Conservation (phyloP, 1,140 invertebrate genomes). For the Tetragonula clypearis region DNA sequence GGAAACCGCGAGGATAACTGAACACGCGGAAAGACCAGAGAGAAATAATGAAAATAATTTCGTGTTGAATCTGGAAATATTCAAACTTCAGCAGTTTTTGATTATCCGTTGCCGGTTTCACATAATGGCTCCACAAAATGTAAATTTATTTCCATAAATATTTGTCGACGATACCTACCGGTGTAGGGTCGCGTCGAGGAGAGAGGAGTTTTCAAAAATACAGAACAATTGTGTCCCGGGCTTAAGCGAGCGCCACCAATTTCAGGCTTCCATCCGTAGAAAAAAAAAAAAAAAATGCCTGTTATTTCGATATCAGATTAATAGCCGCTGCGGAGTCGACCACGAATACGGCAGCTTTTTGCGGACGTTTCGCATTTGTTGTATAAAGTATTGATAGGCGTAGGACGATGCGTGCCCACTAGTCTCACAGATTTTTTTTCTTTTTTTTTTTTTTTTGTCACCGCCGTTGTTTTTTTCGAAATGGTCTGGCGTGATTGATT, state of each 20-base stretch:
- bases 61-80: background rate
- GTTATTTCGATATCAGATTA: constrained; percentile 78
- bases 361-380: constrained; percentile 78
- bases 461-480: constrained; percentile 49
- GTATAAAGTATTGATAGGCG: constrained; percentile 78
- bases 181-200: background rate
- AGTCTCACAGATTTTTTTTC: constrained; percentile 14
- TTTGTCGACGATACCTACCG: background rate
- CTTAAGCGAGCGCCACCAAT: constrained; percentile 40
- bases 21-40: background rate
- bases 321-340: constrained; percentile 76
- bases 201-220: background rate
- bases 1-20: background rate
- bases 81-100: constrained; percentile 14
- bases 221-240: background rate
- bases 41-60: constrained; percentile 36
- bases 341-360: constrained; percentile 76
- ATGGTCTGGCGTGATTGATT: constrained; percentile 63
- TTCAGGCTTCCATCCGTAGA: constrained; percentile 37
- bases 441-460: constrained; percentile 32
- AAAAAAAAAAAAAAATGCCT: constrained; percentile 67
- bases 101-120: constrained; percentile 8
- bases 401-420: constrained; percentile 58
- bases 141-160: constrained; percentile 28
- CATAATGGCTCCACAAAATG: constrained; percentile 24